Evolutionary conservation across 2,888 invertebrate genomes (phyloP), one percentile per base, ranked within the genome.

Genomic region (Lobophora halterata): DNA sequence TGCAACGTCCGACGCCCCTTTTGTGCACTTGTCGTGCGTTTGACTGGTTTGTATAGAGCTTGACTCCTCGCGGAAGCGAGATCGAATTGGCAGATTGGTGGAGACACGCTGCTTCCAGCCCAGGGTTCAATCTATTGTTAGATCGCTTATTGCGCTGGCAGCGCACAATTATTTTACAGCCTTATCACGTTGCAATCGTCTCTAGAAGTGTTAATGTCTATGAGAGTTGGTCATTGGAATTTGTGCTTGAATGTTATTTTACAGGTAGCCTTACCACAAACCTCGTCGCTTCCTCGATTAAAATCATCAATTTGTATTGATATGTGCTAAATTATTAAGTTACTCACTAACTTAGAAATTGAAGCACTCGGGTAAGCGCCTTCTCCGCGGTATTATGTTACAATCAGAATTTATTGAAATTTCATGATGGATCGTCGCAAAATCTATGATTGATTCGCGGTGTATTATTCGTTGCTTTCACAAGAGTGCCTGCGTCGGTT

Each of bases 371-470:
- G 16, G 20, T 39, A 31, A 42, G 47, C 46, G 42, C n/a, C n/a
- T n/a, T 37, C 36, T 48, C 49, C 52, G 51, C 57, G 21, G 18
- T 28, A 28, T 14, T 17, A 26, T 9, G 29, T 30, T 34, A 20
- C 25, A 38, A 37, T 34, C 18, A 32, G 33, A 29, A 79, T 80
- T 75, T 67, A 82, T 75, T 82, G 71, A 79, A 85, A 85, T 72
- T 73, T 79, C 69, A 62, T 86, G 86, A 87, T 86, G 76, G 86
- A 87, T 87, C 78, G 76, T 79, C 82, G 65, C 72, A 68, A 80
- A 82, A 82, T 83, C 83, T 82, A 86, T 87, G 87, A 86, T 87
- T 86, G 86, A 87, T 87, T 82, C 73, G 78, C 78, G 82, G 68
- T 76, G 75, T 85, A 82, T 83, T 83, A 85, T 86, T 83, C 81